Conservation (phyloP, 2,888 invertebrate genomes). For the Epirrhoe alternata region DNA sequence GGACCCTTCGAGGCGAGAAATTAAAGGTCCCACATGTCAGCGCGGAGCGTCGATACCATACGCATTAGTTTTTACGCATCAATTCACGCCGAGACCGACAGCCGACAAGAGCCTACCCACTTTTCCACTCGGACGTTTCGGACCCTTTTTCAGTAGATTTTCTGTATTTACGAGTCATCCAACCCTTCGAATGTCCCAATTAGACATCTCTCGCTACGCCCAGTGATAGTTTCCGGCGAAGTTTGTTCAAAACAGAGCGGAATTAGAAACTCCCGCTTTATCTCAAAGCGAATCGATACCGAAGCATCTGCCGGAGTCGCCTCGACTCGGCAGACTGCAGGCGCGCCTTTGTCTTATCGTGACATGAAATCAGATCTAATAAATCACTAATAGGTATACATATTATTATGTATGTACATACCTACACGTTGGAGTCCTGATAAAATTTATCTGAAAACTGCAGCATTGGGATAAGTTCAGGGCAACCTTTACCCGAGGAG, state of each 20-base stretch:
- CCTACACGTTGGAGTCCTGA: too few relatives aligned
- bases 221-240: constrained; percentile 6
- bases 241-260: constrained; percentile 20
- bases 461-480: too few relatives aligned
- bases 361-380: too few relatives aligned
- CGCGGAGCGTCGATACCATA: constrained; percentile 47
- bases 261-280: constrained; percentile 10
- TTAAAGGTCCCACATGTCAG: constrained; percentile 61
- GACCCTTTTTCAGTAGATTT: constrained; percentile 17
- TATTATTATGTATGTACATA: too few relatives aligned
- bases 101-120: constrained; percentile 31
- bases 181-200: constrained; percentile 15
- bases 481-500: too few relatives aligned
- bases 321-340: too few relatives aligned
- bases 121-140: constrained; percentile 21
- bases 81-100: constrained; percentile 30
- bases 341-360: too few relatives aligned
- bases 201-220: constrained; percentile 10
- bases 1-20: constrained; percentile 67
- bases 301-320: constrained; percentile 11
- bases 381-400: too few relatives aligned
- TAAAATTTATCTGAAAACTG: too few relatives aligned
- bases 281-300: constrained; percentile 12
- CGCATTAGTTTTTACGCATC: constrained; percentile 60
- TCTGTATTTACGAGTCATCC: constrained; percentile 18